phyloP scores from a whole-genome alignment of 2,888 invertebrate species.

The Tetrapedia diversipes region DNA sequence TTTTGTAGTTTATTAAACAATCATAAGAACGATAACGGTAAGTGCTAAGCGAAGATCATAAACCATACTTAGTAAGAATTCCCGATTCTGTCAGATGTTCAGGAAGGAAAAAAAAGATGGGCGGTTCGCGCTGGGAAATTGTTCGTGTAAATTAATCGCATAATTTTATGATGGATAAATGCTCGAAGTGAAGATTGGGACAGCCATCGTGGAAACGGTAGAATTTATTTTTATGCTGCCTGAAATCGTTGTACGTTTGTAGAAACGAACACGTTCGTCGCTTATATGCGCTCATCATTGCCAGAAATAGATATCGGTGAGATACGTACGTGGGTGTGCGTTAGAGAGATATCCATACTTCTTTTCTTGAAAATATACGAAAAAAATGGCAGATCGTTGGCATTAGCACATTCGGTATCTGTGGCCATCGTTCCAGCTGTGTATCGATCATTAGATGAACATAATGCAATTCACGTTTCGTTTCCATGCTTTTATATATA shows the following conservation, averaged over 20 bases:
- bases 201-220: conserved; percentile 33
- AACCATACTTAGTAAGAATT: background rate
- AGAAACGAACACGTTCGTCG: conserved; percentile 57
- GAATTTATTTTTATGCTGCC: conserved; percentile 73
- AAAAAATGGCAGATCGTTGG: conserved; percentile 57
- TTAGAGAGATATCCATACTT: conserved; percentile 64
- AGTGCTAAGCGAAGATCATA: conserved; percentile 32
- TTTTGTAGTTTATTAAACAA: conserved; percentile 27
- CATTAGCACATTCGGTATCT: conserved; percentile 30
- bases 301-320: conserved; percentile 79
- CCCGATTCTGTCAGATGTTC: conserved; percentile 42
- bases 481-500: conserved; percentile 10
- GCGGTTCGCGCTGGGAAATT: background rate
- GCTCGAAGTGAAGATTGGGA: conserved; percentile 11
- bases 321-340: conserved; percentile 73
- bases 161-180: conserved; percentile 23
- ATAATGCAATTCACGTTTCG: background rate
- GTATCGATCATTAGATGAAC: background rate
- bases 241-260: conserved; percentile 59
- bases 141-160: conserved; percentile 3
- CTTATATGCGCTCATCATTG: conserved; percentile 77
- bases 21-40: conserved; percentile 35
- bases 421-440: conserved; percentile 17
- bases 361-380: conserved; percentile 45
- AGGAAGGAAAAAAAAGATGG: conserved; percentile 20